These are phyloP conservation scores for fruit fly (Drosophila melanogaster) DNA, from an alignment of 1,140 invertebrate genomes.

Conservation along the genomic window DNA sequence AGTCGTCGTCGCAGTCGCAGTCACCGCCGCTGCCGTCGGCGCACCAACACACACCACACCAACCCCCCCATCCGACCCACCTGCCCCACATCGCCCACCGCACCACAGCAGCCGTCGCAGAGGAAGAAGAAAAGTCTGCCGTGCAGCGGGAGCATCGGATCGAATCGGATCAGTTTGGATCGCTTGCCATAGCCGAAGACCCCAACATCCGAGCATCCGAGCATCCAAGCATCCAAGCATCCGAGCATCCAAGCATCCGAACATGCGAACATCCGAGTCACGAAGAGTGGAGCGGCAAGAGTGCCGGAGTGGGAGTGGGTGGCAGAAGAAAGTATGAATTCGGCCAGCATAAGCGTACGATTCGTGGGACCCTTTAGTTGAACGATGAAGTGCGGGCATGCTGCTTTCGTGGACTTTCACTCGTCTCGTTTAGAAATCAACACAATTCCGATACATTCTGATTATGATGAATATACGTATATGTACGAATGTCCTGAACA, in stretches of 20 bases:
- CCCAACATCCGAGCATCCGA: constrained; percentile 32
- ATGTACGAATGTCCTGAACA: no score
- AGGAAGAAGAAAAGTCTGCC: constrained; percentile 41
- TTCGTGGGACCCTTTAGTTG: constrained; percentile 10
- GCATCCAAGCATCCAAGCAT: constrained; percentile 8
- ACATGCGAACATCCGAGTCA: not conserved
- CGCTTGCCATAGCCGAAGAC: constrained; percentile 24
- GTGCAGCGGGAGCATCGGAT: constrained; percentile 44
- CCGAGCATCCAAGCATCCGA: no score
- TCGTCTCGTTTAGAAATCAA: no score
- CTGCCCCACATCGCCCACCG: constrained; percentile 22
- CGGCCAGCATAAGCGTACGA: constrained; percentile 51
- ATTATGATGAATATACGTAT: no score
- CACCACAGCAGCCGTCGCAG: constrained; percentile 23
- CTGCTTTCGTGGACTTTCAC: not conserved
- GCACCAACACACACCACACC: constrained; percentile 11
- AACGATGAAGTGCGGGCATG: not conserved
- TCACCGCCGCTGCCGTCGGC: constrained; percentile 9
- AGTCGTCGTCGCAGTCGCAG: constrained; percentile 43
- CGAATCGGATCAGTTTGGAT: constrained; percentile 32
- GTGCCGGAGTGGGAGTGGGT: constrained; percentile 54
- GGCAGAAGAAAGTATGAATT: constrained; percentile 76
- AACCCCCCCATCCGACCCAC: constrained; percentile 18
- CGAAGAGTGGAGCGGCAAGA: constrained; percentile 42
- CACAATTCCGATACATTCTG: no score